A percentile compares a stretch with the other conserved stretches of the same genome.
Conservation (phyloP, 2,888 invertebrate species). For the Macrophya annulata region DNA sequence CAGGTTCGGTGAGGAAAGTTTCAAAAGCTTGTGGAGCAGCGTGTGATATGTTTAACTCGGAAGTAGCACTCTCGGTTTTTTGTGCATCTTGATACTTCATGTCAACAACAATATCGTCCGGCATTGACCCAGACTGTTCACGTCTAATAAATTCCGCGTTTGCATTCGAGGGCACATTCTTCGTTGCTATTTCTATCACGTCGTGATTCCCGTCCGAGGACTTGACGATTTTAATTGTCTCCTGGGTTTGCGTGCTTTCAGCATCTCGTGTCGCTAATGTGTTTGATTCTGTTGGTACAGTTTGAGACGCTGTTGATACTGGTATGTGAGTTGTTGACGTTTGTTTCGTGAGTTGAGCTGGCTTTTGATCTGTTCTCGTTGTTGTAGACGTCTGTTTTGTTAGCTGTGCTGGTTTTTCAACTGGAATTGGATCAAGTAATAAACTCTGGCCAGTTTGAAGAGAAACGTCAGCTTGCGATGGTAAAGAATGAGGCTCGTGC, state of each 20-base stretch:
- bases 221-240: conserved; percentile 75
- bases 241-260: conserved; percentile 69
- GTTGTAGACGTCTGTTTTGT: conserved; percentile 74
- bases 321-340: conserved; percentile 72
- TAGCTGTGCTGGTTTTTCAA: conserved; percentile 68
- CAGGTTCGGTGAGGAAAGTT: conserved; percentile 90
- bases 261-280: conserved; percentile 45
- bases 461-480: conserved; percentile 73
- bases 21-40: conserved; percentile 89
- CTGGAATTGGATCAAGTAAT: conserved; percentile 65
- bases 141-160: conserved; percentile 41
- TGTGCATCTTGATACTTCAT: conserved; percentile 85
- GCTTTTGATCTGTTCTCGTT: conserved; percentile 64
- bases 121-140: conserved; percentile 61
- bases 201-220: conserved; percentile 76
- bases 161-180: conserved; percentile 68
- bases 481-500: conserved; percentile 69
- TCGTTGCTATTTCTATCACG: conserved; percentile 78
- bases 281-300: conserved; percentile 65
- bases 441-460: conserved; percentile 76
- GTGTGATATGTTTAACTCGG: conserved; percentile 88
- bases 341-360: conserved; percentile 69
- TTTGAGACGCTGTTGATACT: conserved; percentile 67
- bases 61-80: conserved; percentile 81
- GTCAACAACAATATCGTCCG: conserved; percentile 86